Evolutionary conservation across 2,888 invertebrate species (phyloP).

Genomic region (Yponomeuta plumbellus): DNA sequence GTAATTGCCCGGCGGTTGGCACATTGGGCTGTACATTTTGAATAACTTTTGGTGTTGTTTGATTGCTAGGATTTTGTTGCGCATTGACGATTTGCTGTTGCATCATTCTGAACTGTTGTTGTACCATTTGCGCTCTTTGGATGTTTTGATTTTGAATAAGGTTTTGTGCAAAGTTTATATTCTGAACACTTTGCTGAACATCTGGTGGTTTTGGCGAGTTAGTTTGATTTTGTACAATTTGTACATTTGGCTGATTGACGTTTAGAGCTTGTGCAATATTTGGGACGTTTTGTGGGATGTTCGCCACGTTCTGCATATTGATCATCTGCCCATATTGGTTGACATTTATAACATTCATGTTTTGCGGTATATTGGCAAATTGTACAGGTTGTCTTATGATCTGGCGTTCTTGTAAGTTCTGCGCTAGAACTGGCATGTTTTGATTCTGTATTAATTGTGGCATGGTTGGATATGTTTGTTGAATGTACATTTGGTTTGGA

Average conservation of each 20-base stretch:
- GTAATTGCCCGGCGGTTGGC: background rate
- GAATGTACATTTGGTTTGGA: slow-evolving; percentile 54
- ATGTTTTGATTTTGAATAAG: background rate
- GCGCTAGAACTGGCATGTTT: slow-evolving; percentile 40
- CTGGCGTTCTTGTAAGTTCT: slow-evolving; percentile 34
- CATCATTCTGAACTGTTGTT: slow-evolving; percentile 4
- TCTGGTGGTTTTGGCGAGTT: slow-evolving; percentile 23
- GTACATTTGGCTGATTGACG: slow-evolving; percentile 7
- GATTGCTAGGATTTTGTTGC: background rate
- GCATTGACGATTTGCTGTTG: slow-evolving; percentile 9
- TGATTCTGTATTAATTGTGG: slow-evolving; percentile 47
- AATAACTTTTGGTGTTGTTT: background rate
- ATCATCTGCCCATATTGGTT: slow-evolving; percentile 14
- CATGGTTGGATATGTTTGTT: slow-evolving; percentile 42
- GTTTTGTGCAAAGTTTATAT: slow-evolving; percentile 11
- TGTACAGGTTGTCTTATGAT: slow-evolving; percentile 26
- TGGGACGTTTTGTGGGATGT: slow-evolving; percentile 35
- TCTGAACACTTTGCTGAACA: slow-evolving; percentile 21
- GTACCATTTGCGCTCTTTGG: background rate
- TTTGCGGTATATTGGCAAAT: slow-evolving; percentile 3
- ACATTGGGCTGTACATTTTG: background rate
- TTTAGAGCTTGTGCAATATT: slow-evolving; percentile 26
- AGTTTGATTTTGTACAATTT: slow-evolving; percentile 12
- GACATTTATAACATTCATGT: slow-evolving; percentile 11
- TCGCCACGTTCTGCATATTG: slow-evolving; percentile 30